phyloP scores from a whole-genome alignment of 2,797 vertebrate genomes.

The Monodelphis domestica region DNA sequence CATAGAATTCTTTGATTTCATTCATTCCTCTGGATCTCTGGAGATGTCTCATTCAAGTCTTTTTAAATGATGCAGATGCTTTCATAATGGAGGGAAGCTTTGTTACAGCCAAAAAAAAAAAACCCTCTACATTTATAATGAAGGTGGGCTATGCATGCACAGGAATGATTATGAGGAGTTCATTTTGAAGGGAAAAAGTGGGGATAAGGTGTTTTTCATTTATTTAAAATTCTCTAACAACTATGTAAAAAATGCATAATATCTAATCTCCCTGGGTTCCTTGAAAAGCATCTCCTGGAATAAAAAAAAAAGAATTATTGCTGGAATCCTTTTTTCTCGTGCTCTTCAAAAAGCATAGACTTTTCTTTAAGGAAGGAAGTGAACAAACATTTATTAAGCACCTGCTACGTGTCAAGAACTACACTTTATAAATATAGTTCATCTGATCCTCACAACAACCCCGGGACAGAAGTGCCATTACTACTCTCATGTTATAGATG shows the following conservation, averaged over 20 bases:
- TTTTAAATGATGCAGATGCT: neutral
- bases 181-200: constrained; percentile 21
- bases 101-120: neutral
- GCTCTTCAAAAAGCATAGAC: neutral
- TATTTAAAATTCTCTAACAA: neutral
- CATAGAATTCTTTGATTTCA: constrained; percentile 11
- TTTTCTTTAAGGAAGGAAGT: neutral
- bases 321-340: neutral
- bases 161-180: neutral
- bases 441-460: neutral
- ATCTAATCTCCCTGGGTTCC: constrained; percentile 25
- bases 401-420: no score
- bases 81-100: constrained; percentile 6
- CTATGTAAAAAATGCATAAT: constrained; percentile 22
- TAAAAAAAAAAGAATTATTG: constrained; percentile 18
- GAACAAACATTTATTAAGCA: neutral
- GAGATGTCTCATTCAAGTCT: constrained; percentile 41
- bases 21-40: neutral
- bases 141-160: neutral
- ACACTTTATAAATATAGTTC: no score
- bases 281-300: neutral
- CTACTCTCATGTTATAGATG: no score
- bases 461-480: neutral
- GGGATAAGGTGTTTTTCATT: neutral
- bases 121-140: neutral